Percentiles rank a stretch among this genome's conserved stretches.
Conservation (phyloP, 1,140 invertebrate species). For the Acyrthosiphon pisum region DNA sequence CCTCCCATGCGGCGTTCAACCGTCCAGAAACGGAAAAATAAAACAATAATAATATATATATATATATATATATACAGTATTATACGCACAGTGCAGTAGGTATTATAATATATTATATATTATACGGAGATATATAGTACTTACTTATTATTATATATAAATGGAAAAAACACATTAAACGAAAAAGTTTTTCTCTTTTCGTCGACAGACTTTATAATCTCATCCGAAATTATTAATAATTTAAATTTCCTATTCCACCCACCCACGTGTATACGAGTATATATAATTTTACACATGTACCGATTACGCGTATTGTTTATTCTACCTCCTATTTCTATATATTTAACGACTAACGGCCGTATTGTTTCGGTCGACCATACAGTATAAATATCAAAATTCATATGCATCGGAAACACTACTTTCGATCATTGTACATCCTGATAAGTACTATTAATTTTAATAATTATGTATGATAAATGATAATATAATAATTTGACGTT, state of each 20-base stretch:
- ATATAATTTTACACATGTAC: background rate
- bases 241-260: background rate
- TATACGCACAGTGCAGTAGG: background rate
- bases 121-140: background rate
- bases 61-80: background rate
- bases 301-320: background rate
- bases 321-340: too few species aligned
- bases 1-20: background rate
- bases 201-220: background rate
- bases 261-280: background rate
- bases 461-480: background rate
- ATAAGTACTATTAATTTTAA: background rate
- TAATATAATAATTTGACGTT: background rate
- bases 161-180: background rate
- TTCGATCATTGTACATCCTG: background rate
- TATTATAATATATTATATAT: background rate
- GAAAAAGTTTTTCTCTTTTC: background rate
- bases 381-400: background rate
- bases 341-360: background rate
- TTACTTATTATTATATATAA: background rate
- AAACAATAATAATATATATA: conserved; percentile 32
- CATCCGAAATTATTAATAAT: background rate
- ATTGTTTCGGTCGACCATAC: background rate
- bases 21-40: background rate
- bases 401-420: background rate